Base-by-base conservation (phyloP, 2,888 invertebrate genomes). In the Globia sparganii region DNA sequence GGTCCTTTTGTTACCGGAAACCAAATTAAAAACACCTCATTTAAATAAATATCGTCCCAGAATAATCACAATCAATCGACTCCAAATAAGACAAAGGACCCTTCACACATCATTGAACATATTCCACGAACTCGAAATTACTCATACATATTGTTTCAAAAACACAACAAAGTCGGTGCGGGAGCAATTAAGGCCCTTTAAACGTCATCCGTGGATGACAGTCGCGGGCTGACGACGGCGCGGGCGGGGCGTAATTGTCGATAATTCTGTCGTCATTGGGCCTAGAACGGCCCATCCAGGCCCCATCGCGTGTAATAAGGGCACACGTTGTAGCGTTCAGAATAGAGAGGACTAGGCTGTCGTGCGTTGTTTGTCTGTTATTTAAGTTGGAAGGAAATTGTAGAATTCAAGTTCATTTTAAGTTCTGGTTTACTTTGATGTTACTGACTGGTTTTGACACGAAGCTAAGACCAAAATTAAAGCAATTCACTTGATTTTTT, bases 181-280 rank as follows among this genome's bases (percentile, higher is more conserved):
- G 86, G 81, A 77, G 77, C 89, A 89, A 88, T 88, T 89, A 89
- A 78, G 82, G 71, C 70, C 75, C 88, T 88, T 77, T 86, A 88
- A 88, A 86, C 81, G 81, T 87, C 80, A 86, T 87, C 77, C 81
- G 70, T 83, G 85, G 86, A 88, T 87, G 88, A 88, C 88, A 86
- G 87, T 86, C 72, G 78, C 62, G 62, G 84, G 86, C 87, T 89
- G 88, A 90, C 90, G 89, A 87, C 86, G 89, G 87, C 89, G 88
- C 88, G 87, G 89, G 87, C 89, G 88, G 88, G 87, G 86, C 87
- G 86, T 89, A 91, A 90, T 93, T 91, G 90, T 86, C 90, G 87
- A 93, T 94, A 94, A 93, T 91, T 92, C 90, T 90, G 89, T 91
- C 91, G 88, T 90, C 91, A 85, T 85, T 87, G 84, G 82, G 76